Evolutionary conservation across 2,113 vertebrate genomes (phyloP).

Genomic region (Argyrosomus japonicus): DNA sequence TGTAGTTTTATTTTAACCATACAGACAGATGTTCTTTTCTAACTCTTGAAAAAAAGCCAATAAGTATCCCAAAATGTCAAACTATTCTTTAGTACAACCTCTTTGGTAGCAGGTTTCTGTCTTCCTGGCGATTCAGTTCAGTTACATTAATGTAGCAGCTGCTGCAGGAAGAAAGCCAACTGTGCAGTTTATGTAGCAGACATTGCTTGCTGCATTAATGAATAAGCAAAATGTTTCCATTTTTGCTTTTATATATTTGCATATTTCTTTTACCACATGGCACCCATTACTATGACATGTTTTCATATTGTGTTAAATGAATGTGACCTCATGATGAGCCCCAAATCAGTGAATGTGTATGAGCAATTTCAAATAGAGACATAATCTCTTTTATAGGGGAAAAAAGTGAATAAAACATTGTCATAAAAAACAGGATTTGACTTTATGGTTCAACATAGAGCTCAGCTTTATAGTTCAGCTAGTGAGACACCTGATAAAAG

Average conservation of each 20-base stretch:
- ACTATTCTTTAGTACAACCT: background rate
- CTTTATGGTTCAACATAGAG: constrained; percentile 77
- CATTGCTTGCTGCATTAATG: background rate
- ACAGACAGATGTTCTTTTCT: background rate
- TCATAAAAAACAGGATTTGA: constrained; percentile 84
- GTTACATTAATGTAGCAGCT: background rate
- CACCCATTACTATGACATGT: constrained; percentile 12
- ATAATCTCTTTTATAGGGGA: constrained; percentile 59
- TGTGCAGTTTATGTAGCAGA: background rate
- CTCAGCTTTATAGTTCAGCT: constrained; percentile 76
- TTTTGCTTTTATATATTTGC: background rate
- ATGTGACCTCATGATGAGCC: constrained; percentile 19
- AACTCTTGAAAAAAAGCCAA: background rate
- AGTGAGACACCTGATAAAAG: constrained; percentile 80
- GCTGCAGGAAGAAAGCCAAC: background rate
- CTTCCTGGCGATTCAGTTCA: background rate
- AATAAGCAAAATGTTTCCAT: background rate
- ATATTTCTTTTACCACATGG: background rate
- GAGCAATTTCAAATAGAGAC: constrained; percentile 53
- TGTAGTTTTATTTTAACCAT: background rate
- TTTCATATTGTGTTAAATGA: constrained; percentile 30
- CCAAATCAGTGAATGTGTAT: constrained; percentile 29
- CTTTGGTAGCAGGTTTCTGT: background rate
- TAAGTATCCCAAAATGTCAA: background rate
- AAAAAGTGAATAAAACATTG: constrained; percentile 69